Evolutionary conservation across 1,140 invertebrate genomes (phyloP), one percentile per base, ranked within the genome.

Genomic region (Tetragnatha versicolor): DNA sequence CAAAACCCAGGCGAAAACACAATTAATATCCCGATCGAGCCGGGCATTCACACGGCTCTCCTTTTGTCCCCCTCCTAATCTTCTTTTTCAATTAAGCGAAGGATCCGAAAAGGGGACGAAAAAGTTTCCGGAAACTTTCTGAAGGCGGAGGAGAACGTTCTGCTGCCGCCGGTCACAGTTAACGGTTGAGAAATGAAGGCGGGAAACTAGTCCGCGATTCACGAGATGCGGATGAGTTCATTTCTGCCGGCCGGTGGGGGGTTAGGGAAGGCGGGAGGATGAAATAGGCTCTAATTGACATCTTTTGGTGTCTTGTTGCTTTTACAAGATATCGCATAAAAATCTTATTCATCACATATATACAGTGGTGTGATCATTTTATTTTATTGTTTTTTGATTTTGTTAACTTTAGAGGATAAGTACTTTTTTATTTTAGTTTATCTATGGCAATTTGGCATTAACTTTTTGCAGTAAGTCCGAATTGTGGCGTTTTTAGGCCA

Each of bases 181-280:
- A 68, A 58, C 42, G 63, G 63, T 33, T 68, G 63, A 68, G 42
- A 49, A 68, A 68, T 68, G 63, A 68, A 68, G 42, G 63, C 42
- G 63, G 45, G 63, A 68, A 68, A 68, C 42, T 68, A 68, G 63
- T 49, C 63, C 33, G 33, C 63, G 31, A 68, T 68, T 68, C 63
- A 68, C 63, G 17, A 49, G 39, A 31, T 12, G 39, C 7, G 63
- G 63, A 68, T 4, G 37, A 49, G 63, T 49, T 68, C 63, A 68
- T 63, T 68, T 47, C 42, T 2, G 10, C 27, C 9, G 14, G 12
- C 4, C 2, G 3, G 42, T 25, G 33, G 63, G 22, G 63, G 9
- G 49, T n/a, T 4, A 35, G 35, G 35, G 20, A 39, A 63, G 60
- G 33, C n/a, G n/a, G n/a, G n/a, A n/a, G n/a, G n/a, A n/a, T n/a